Evolutionary conservation across 2,888 invertebrate genomes (phyloP), one percentile per base, ranked within the genome.

Genomic region (Orchesellides sinensis): DNA sequence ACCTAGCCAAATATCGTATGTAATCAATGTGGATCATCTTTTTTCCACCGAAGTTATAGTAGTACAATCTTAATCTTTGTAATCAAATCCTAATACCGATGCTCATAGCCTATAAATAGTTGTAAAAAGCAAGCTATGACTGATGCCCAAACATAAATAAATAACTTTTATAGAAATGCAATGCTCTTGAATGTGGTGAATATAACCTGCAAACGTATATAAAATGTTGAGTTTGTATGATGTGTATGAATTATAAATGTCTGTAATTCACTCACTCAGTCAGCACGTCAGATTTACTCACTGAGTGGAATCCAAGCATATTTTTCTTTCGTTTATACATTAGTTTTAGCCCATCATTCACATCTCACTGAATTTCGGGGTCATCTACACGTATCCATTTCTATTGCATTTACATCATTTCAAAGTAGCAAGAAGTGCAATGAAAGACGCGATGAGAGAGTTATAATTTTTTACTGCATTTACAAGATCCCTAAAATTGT

Each of bases 361-460:
- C 84, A 84, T 78, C 47, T 69, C 75, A 82, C 68, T 82, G 82
- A 68, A 49, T 84, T 84, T 84, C 63, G 82, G 82, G 84, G 84
- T 84, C 84, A 82, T 68, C 29, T 45, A 75, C 10, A 56, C 56
- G 32, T 59, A 75, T 65, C 52, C 49, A 72, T 63, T 32, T 63
- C 54, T 54, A 40, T 52, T 40, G 23, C 32, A 72, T 54, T 25
- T 19, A 25, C 6, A 74, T 66, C 66, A 56, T n/a, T 75, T 66
- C 52, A 25, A 75, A 68, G 27, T 6, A 65, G 35, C 29, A 35
- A 40, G 25, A 54, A 47, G 40, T 19, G 40, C 56, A 68, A n/a
- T 56, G 59, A 56, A 47, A 45, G 66, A n/a, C n/a, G n/a, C n/a
- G n/a, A 59, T 74, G 72, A 73, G 59, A 73, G 47, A 17, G 61